Base-by-base conservation (phyloP, 2,113 vertebrate genomes). In the Podilymbus podiceps region DNA sequence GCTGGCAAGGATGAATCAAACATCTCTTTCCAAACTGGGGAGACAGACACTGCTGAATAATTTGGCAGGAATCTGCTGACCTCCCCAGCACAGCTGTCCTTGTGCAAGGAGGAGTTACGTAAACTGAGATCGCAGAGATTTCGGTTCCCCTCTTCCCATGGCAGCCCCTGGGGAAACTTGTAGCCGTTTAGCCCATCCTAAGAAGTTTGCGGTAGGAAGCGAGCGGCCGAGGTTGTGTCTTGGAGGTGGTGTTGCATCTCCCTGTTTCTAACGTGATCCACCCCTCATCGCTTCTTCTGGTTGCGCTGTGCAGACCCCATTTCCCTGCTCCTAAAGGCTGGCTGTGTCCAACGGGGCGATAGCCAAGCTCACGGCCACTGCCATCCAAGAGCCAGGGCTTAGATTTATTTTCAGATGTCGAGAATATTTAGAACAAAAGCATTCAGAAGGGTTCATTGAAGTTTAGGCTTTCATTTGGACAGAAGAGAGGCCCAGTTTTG, bases 41-140 rank as follows among this genome's bases (percentile, higher is more conserved):
- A 96, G 90, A 89, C 90, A 93, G 96, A 89, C 94, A 79, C 49
- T 89, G 94, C 94, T 96, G 95, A 93, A 87, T 89, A 89, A 89
- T 90, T 89, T 75, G 89, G 88, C 95, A 94, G 88, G 72, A 69
- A 59, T 84, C 24, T 93, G 90, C 83, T 11, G 24, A 53, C 66
- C 95, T 91, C 76, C 78, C 94, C 62, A 10, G 93, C 88, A 95
- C 88, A 95, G 95, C 96, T 93, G 86, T 86, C 90, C 84, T 72
- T 82, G 90, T 38, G 92, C 92, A 40, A 50, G 86, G 56, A 84
- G 67, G 24, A 75, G 74, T 91, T 93, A 79, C 6, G 0, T 84
- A 91, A 96, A 59, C n/a, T 0, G 21, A 4, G 9, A 23, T 5
- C 6, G 1, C 68, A 3, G 60, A 33, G 81, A 7, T 27, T 82